Evolutionary conservation across 2,888 invertebrate genomes (phyloP).

Genomic region (Epinotia demarniana): DNA sequence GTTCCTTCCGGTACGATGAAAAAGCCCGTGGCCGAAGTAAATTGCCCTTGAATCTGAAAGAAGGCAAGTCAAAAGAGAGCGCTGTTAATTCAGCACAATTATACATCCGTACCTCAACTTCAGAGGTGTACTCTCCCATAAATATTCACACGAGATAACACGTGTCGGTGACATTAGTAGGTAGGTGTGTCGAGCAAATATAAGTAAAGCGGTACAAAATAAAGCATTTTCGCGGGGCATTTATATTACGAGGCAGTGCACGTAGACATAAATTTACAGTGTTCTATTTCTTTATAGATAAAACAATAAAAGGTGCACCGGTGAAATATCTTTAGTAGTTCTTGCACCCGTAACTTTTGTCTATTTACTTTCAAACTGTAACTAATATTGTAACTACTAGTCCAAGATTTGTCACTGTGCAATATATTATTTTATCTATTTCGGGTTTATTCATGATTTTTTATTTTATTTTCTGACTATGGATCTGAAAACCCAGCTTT

Average conservation of each 20-base stretch:
- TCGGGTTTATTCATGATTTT: neutral
- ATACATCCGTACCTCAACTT: too few species aligned
- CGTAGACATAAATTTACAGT: conserved; percentile 43
- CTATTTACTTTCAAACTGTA: conserved; percentile 23
- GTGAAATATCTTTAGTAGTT: conserved; percentile 39
- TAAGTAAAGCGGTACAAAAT: conserved; percentile 2
- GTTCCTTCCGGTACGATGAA: too few species aligned
- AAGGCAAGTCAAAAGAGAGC: too few species aligned
- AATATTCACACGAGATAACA: too few species aligned
- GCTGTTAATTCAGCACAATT: too few species aligned
- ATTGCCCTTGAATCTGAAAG: too few species aligned
- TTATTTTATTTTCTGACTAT: neutral
- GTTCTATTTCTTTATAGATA: conserved; percentile 37
- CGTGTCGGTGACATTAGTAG: neutral
- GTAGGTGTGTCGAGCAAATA: neutral
- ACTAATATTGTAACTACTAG: conserved; percentile 8
- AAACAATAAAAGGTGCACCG: conserved; percentile 42
- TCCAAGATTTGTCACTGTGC: neutral
- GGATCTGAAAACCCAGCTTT: too few species aligned
- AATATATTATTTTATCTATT: neutral
- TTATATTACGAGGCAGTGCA: conserved; percentile 30
- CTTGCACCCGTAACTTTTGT: conserved; percentile 26
- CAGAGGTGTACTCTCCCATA: too few species aligned
- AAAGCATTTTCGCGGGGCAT: conserved; percentile 12
- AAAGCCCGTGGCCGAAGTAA: too few species aligned